Percentiles rank a stretch among this genome's conserved stretches.
phyloP scores from a whole-genome alignment of 2,888 invertebrate species.

The Argyresthia albistria region DNA sequence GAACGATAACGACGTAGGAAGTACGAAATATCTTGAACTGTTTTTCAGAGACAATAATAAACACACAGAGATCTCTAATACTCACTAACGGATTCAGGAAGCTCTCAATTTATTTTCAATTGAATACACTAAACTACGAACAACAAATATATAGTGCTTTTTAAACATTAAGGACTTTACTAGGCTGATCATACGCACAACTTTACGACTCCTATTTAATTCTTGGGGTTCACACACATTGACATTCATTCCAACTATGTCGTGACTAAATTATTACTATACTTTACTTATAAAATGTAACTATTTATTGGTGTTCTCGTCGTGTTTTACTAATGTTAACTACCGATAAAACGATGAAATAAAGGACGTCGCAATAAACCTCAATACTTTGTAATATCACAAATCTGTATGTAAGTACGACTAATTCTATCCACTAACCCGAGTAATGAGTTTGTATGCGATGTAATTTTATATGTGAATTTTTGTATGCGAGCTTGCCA shows the following conservation, averaged over 20 bases:
- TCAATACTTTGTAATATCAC: slow-evolving; percentile 68
- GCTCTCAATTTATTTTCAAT: slow-evolving; percentile 3
- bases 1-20: no score
- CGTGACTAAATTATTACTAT: slow-evolving; percentile 15
- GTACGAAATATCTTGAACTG: no score
- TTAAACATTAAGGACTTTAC: neutral
- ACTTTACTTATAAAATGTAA: slow-evolving; percentile 1
- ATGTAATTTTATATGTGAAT: slow-evolving; percentile 32
- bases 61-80: neutral
- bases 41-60: neutral
- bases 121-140: slow-evolving; percentile 1
- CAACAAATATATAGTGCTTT: neutral
- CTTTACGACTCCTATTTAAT: neutral
- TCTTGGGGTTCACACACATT: neutral
- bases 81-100: slow-evolving; percentile 2
- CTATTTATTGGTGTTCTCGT: slow-evolving; percentile 60
- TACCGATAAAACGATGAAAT: slow-evolving; percentile 51
- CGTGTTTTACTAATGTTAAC: slow-evolving; percentile 55
- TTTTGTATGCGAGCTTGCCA: neutral
- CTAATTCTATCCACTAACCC: slow-evolving; percentile 51
- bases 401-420: slow-evolving; percentile 51
- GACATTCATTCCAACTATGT: slow-evolving; percentile 19
- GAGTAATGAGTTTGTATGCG: slow-evolving; percentile 33
- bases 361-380: slow-evolving; percentile 63
- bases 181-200: neutral